A percentile compares a stretch with the other conserved stretches of the same genome.
Conservation (phyloP, 1,140 invertebrate genomes). For the Thaumatotibia leucotreta region DNA sequence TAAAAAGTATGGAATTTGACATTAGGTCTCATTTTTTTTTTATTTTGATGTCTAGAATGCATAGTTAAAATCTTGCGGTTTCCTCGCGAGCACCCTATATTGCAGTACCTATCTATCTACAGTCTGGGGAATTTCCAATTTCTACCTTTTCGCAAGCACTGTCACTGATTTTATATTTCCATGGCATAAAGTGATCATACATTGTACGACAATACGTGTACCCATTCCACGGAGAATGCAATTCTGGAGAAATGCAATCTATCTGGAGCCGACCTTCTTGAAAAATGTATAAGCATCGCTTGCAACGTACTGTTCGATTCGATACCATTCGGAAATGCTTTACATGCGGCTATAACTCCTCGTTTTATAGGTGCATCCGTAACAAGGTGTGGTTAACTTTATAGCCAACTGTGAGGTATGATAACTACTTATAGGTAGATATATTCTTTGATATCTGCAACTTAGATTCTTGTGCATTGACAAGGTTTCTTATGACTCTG, state of each 20-base stretch:
- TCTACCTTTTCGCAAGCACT: neutral
- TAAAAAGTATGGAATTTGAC: too few relatives aligned
- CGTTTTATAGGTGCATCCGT: constrained; percentile 24
- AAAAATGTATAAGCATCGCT: constrained; percentile 40
- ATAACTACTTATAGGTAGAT: too few relatives aligned
- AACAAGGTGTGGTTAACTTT: constrained; percentile 20
- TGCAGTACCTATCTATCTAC: too few relatives aligned
- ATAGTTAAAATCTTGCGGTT: too few relatives aligned
- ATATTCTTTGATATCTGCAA: too few relatives aligned
- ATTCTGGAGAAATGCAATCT: constrained; percentile 36
- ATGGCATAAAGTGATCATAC: constrained; percentile 10
- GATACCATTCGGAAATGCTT: constrained; percentile 27
- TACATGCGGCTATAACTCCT: constrained; percentile 26
- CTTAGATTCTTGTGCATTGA: too few relatives aligned
- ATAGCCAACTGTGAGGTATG: neutral
- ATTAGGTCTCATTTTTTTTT: too few relatives aligned
- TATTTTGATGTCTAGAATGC: too few relatives aligned
- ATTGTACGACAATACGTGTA: constrained; percentile 13
- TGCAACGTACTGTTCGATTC: constrained; percentile 35
- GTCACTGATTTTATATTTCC: neutral
- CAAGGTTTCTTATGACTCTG: too few relatives aligned
- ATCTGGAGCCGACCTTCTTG: constrained; percentile 27
- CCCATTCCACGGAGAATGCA: constrained; percentile 23
- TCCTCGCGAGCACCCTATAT: too few relatives aligned
- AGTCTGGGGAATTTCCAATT: neutral